A percentile compares a stretch with the other conserved stretches of the same genome.
These are phyloP conservation scores for Hycleus cichorii DNA, from an alignment of 1,140 invertebrate species.

Conservation along the genomic window DNA sequence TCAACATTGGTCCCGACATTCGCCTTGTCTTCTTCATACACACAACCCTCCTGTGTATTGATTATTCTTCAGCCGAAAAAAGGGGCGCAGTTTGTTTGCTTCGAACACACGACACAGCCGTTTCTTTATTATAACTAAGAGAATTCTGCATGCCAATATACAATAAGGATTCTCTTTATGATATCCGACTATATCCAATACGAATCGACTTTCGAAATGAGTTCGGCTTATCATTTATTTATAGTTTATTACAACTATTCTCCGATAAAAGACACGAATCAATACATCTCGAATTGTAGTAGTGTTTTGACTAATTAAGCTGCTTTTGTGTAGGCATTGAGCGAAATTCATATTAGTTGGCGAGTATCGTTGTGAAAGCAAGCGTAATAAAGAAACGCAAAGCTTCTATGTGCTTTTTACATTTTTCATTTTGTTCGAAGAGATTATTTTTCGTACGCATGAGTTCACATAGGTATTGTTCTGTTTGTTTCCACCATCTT, in stretches of 20 bases:
- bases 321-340: too few species aligned
- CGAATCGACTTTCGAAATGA: too few species aligned
- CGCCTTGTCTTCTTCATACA: conserved; percentile 12
- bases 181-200: too few species aligned
- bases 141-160: conserved; percentile 15
- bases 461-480: conserved; percentile 37
- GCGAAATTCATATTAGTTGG: neutral
- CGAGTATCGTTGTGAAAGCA: conserved; percentile 5
- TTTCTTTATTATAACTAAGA: conserved; percentile 9
- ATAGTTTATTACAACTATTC: neutral
- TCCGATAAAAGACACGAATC: too few species aligned
- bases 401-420: conserved; percentile 23
- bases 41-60: conserved; percentile 20
- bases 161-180: conserved; percentile 13
- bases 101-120: conserved; percentile 21
- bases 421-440: conserved; percentile 26
- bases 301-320: too few species aligned
- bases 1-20: conserved; percentile 15
- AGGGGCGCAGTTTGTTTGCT: conserved; percentile 22
- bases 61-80: conserved; percentile 13
- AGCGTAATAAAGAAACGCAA: conserved; percentile 9
- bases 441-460: conserved; percentile 34
- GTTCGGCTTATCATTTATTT: neutral
- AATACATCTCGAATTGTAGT: too few species aligned
- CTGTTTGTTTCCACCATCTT: conserved; percentile 37